Evolutionary conservation across 2,888 invertebrate genomes (phyloP).

Genomic region (Lycocerus yunnanus): DNA sequence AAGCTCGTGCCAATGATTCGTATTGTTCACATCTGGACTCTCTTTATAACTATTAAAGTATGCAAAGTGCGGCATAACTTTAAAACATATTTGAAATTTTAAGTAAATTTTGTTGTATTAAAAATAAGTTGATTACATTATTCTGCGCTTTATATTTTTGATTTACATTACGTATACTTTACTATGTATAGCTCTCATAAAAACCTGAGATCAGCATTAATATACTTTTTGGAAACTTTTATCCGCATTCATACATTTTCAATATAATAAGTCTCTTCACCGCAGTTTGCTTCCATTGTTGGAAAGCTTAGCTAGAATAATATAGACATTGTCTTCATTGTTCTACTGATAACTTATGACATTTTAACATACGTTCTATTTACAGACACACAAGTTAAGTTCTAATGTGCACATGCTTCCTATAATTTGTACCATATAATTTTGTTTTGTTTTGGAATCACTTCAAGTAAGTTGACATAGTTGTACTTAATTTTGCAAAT

Average conservation of each 20-base stretch:
- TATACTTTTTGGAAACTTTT: conserved; percentile 2
- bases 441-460: conserved; percentile 7
- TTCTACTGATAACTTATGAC: conserved; percentile 47
- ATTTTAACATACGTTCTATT: conserved; percentile 44
- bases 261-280: conserved; percentile 29
- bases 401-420: conserved; percentile 31
- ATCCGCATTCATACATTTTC: conserved; percentile 16
- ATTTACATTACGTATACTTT: not conserved
- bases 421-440: conserved; percentile 7
- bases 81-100: conserved; percentile 19
- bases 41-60: conserved; percentile 19
- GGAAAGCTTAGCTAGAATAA: conserved; percentile 43
- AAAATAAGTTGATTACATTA: not conserved
- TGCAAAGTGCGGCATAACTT: conserved; percentile 17
- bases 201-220: not conserved
- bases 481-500: not conserved
- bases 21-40: conserved; percentile 28
- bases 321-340: conserved; percentile 47
- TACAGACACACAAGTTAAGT: conserved; percentile 33
- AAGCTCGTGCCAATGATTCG: conserved; percentile 25
- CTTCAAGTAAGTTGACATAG: not conserved
- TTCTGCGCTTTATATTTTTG: not conserved
- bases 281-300: conserved; percentile 35
- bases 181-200: not conserved
- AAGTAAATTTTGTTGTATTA: not conserved